These are phyloP conservation scores for Megaceryle maxima DNA, from an alignment of 2,113 vertebrate species.

Conservation along the genomic window DNA sequence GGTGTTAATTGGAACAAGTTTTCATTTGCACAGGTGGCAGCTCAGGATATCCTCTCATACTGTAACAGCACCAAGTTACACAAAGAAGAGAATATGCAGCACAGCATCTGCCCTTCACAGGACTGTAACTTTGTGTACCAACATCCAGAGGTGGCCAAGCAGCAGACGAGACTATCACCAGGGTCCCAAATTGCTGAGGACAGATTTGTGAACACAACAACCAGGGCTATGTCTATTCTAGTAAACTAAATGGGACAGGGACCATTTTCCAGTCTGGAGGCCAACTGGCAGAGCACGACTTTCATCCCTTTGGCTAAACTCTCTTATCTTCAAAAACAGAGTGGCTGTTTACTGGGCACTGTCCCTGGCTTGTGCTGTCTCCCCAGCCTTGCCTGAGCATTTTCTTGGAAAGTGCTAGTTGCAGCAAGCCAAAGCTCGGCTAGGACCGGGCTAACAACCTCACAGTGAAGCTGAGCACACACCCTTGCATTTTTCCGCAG, in stretches of 20 bases:
- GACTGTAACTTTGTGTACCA: background rate
- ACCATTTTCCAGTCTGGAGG: background rate
- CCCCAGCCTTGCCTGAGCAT: background rate
- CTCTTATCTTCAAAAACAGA: background rate
- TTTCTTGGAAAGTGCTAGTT: background rate
- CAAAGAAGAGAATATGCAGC: background rate
- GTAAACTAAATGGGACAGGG: background rate
- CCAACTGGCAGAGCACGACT: background rate
- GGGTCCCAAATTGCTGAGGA: background rate
- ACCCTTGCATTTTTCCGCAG: rapidly evolving
- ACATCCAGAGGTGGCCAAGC: background rate
- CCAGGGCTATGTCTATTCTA: background rate
- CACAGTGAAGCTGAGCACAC: background rate
- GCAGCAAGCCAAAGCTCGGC: background rate
- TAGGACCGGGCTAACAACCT: background rate
- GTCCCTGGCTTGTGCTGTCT: background rate
- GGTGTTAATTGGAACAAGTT: conserved; percentile 52
- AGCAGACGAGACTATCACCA: background rate
- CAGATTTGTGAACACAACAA: background rate
- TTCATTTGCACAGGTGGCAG: conserved; percentile 40
- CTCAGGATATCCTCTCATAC: background rate
- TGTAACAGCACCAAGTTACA: background rate
- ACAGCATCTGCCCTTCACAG: background rate
- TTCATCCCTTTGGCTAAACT: background rate
- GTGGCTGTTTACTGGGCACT: background rate